These are phyloP conservation scores for Liparis tanakae DNA, from an alignment of 2,797 vertebrate species.

Conservation along the genomic window DNA sequence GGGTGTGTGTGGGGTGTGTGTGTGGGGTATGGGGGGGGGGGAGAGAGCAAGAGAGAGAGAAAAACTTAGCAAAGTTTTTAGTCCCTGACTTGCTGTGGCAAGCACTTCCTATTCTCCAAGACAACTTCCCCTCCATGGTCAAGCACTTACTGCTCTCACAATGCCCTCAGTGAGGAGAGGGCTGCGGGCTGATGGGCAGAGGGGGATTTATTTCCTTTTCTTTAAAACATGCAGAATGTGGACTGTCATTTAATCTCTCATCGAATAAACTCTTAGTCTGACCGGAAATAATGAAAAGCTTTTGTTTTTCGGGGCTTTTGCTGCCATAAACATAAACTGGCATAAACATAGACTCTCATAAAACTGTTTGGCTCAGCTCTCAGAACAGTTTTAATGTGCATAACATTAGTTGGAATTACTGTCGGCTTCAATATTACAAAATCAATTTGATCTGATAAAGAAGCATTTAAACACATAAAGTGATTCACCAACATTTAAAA, in stretches of 20 bases:
- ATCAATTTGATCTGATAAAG: neutral
- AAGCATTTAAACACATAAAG: neutral
- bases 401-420: neutral
- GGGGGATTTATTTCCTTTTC: neutral
- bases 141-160: slow-evolving; percentile 74
- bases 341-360: neutral
- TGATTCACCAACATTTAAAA: neutral
- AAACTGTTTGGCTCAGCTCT: neutral
- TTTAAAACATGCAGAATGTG: slow-evolving; percentile 1
- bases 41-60: slow-evolving; percentile 56
- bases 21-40: slow-evolving; percentile 34
- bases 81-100: slow-evolving; percentile 81
- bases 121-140: slow-evolving; percentile 80
- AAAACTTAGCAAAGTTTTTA: slow-evolving; percentile 85
- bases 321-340: slow-evolving; percentile 1
- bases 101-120: slow-evolving; percentile 82
- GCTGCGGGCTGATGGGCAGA: neutral
- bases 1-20: slow-evolving; percentile 23
- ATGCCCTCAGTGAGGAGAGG: slow-evolving; percentile 53
- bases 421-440: too few relatives aligned
- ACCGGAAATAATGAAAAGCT: neutral
- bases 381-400: neutral
- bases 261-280: neutral
- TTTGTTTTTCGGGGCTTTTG: neutral
- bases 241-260: neutral